A percentile compares a stretch with the other conserved stretches of the same genome.
Conservation (phyloP, 2,797 vertebrate species). For the Lithobates sylvaticus region DNA sequence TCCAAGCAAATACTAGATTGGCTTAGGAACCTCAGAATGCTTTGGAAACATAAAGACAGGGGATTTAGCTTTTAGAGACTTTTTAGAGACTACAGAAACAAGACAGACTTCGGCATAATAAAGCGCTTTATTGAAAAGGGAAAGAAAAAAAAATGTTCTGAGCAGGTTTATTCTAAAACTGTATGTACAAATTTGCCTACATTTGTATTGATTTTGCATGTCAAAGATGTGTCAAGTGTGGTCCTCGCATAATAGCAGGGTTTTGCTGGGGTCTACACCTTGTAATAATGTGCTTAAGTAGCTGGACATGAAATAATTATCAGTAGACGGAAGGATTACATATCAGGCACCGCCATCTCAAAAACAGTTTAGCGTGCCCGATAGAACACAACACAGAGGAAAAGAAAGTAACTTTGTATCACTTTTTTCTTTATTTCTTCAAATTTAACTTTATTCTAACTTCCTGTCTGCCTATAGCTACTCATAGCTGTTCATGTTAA, state of each 20-base stretch:
- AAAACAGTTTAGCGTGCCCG: constrained; percentile 5
- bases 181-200: constrained; percentile 1
- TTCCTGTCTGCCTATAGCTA: too few species aligned
- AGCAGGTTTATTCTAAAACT: neutral
- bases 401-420: neutral
- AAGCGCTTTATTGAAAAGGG: neutral
- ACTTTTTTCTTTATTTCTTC: neutral
- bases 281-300: constrained; percentile 40
- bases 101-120: neutral
- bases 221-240: constrained; percentile 15
- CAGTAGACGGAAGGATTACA: constrained; percentile 39
- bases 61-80: constrained; percentile 14
- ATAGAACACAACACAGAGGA: neutral
- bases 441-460: neutral
- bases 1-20: neutral
- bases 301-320: constrained; percentile 54
- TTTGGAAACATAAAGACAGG: neutral
- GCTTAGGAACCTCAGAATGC: constrained; percentile 12
- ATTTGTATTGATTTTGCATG: neutral
- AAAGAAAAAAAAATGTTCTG: neutral
- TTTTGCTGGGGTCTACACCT: constrained; percentile 21
- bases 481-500: too few species aligned
- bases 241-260: neutral
- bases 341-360: constrained; percentile 21
- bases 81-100: neutral